Evolutionary conservation across 2,113 vertebrate species (phyloP), one percentile per base, ranked within the genome.

Genomic region (Malaclemys terrapin): DNA sequence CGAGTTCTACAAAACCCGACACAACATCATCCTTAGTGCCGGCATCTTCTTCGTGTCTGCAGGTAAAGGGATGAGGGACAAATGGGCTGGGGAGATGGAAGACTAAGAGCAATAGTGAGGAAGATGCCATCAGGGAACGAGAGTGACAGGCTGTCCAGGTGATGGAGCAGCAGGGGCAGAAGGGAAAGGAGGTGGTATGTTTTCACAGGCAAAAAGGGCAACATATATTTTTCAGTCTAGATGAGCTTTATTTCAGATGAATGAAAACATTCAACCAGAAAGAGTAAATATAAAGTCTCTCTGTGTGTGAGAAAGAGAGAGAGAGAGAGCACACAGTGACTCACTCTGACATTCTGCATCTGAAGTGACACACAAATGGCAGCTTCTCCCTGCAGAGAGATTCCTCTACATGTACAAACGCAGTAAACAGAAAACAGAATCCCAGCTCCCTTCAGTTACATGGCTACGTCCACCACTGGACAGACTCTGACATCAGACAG

Each of bases 1-100:
- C 83, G 99, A 99, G 98, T 99, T 99, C 99, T 99, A 99, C 99
- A 99, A 99, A 98, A 99, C 99, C 80, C 99, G 99, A 97, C 99
- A 99, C 98, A 99, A 99, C 99, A 99, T 99, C 98, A 99, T 99
- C 98, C 99, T 99, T 98, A 99, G 98, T 95, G 98, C 97, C 2
- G 98, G 98, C 97, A 98, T 99, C 97, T 98, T 98, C 97, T 98
- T 98, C 57, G 98, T 98, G 96, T 98, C 98, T 59, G 98, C 98
- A 98, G 98, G 98, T 98, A 97, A 97, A 87, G 91, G 85, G 82
- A 53, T 53, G 72, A 11, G 81, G 92, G 65, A 80, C 11, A 62
- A 82, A 25, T 24, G 89, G 91, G 96, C 80, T 94, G 25, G 49
- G 50, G 14, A 81, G 53, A 72, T 75, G 24, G 22, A 17, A 29